A percentile compares a stretch with the other conserved stretches of the same genome.
Evolutionary conservation across 1,140 invertebrate genomes (phyloP).

Genomic region (Planococcus citri): DNA sequence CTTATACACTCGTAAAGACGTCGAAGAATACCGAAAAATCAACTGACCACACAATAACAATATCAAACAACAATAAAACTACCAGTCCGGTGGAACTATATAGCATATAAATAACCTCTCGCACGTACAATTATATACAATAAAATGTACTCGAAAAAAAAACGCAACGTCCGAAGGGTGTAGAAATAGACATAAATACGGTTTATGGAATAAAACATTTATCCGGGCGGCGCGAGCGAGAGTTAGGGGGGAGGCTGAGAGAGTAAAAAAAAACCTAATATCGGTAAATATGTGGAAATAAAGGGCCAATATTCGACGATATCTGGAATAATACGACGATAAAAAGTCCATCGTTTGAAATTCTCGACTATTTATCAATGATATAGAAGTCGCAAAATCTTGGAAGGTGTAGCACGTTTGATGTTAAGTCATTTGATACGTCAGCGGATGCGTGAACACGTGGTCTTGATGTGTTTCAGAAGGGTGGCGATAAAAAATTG

Average conservation of each 20-base stretch:
- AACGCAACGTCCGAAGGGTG: neutral
- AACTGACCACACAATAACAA: neutral
- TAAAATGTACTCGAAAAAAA: neutral
- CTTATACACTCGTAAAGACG: too few relatives aligned
- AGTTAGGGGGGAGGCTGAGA: neutral
- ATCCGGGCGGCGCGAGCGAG: neutral
- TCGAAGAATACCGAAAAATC: too few relatives aligned
- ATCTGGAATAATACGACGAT: slow-evolving; percentile 13
- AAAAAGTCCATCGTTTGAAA: slow-evolving; percentile 13
- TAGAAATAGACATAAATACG: slow-evolving; percentile 5
- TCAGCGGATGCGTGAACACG: slow-evolving; percentile 19
- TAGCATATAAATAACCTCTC: neutral
- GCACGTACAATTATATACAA: neutral
- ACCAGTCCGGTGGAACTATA: too few relatives aligned
- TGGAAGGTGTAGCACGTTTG: slow-evolving; percentile 12
- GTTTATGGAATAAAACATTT: slow-evolving; percentile 11
- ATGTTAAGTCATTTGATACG: slow-evolving; percentile 20
- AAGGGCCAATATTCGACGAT: slow-evolving; percentile 17
- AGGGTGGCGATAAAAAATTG: slow-evolving; percentile 13
- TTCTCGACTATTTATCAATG: slow-evolving; percentile 16
- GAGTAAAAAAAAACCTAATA: neutral
- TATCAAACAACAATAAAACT: neutral
- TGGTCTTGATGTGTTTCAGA: slow-evolving; percentile 16
- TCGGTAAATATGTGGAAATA: slow-evolving; percentile 18
- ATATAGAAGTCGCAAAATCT: slow-evolving; percentile 1